phyloP scores from a whole-genome alignment of 2,888 invertebrate genomes.

The Watsonalla cultraria region DNA sequence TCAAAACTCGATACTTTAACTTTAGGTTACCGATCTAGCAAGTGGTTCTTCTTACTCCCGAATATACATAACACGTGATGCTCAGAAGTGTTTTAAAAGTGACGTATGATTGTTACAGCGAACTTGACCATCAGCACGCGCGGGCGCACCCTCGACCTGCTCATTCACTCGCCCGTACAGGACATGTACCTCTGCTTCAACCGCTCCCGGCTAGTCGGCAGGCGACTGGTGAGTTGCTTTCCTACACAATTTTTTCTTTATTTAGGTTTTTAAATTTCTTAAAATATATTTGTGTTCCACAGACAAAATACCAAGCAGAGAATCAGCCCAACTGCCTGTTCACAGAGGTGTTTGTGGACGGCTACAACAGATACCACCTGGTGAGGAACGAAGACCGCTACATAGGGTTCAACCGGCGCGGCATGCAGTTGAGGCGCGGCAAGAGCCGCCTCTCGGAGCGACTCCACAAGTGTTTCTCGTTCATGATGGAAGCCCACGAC shows the following conservation, averaged over 20 bases:
- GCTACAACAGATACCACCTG: slow-evolving; percentile 81
- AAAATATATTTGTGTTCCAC: slow-evolving; percentile 30
- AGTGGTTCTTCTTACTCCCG: too few relatives aligned
- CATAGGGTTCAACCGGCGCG: slow-evolving; percentile 81
- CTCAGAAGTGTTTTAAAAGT: background rate
- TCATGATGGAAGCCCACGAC: slow-evolving; percentile 80
- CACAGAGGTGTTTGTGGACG: slow-evolving; percentile 81
- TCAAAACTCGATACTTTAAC: too few relatives aligned
- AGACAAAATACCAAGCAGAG: slow-evolving; percentile 78
- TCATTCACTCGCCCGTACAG: slow-evolving; percentile 84
- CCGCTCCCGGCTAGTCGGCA: slow-evolving; percentile 84
- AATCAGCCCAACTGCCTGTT: slow-evolving; percentile 80
- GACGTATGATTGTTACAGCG: slow-evolving; percentile 74
- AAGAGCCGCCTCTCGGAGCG: slow-evolving; percentile 60
- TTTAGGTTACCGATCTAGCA: too few relatives aligned
- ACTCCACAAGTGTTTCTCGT: slow-evolving; percentile 79
- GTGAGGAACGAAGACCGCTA: slow-evolving; percentile 79
- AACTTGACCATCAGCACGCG: slow-evolving; percentile 82
- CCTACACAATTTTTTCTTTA: background rate
- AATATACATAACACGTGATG: too few relatives aligned
- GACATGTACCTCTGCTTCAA: slow-evolving; percentile 88
- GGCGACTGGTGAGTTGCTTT: slow-evolving; percentile 75
- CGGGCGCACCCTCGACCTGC: slow-evolving; percentile 78
- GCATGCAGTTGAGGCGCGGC: slow-evolving; percentile 73
- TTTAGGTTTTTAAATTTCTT: background rate